Evolutionary conservation across 1,140 invertebrate species (phyloP).

Genomic region (Pseudomyrmex concolor): DNA sequence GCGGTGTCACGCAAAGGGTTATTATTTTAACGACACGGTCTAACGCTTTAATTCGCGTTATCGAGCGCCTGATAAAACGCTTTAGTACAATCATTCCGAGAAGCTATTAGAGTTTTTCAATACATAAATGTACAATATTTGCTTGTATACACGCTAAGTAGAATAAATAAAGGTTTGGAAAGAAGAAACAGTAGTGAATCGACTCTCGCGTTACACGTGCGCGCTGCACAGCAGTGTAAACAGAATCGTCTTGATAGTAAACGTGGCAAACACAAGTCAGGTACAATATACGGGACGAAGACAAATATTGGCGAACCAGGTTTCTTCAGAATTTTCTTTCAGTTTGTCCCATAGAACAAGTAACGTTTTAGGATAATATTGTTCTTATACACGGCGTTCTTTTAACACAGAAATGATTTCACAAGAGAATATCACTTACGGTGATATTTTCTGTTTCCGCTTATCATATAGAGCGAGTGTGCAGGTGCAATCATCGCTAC

Average conservation of each 20-base stretch:
- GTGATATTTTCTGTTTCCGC: neutral
- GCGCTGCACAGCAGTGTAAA: neutral
- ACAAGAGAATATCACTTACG: neutral
- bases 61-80: slow-evolving; percentile 23
- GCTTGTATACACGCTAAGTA: neutral
- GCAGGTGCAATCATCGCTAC: neutral
- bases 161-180: slow-evolving; percentile 13
- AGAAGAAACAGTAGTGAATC: neutral
- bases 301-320: neutral
- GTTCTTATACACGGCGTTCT: neutral
- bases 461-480: neutral
- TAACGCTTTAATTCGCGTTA: slow-evolving; percentile 54
- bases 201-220: neutral
- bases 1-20: slow-evolving; percentile 42
- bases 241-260: neutral
- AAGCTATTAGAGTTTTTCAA: slow-evolving; percentile 1
- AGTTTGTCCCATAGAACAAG: neutral
- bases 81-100: slow-evolving; percentile 1
- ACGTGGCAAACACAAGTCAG: neutral
- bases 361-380: neutral
- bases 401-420: slow-evolving; percentile 3
- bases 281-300: neutral
- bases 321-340: neutral
- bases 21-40: slow-evolving; percentile 40
- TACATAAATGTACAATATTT: too few relatives aligned